phyloP scores from a whole-genome alignment of 2,113 vertebrate species.

The Formicarius rufipectus region DNA sequence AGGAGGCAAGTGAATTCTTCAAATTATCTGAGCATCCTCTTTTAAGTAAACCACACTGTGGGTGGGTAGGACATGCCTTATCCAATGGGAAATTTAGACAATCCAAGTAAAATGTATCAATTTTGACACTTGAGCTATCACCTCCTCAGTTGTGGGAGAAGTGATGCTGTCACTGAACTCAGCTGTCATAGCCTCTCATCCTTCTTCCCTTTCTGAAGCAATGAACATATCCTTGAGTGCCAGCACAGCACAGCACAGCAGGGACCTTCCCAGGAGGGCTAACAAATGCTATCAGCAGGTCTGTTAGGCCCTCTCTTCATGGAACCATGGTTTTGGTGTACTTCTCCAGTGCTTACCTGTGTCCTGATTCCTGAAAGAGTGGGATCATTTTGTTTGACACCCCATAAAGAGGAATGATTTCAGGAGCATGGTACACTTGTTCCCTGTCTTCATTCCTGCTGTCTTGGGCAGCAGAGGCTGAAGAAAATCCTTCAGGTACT shows the following conservation, averaged over 20 bases:
- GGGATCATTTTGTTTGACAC: conserved; percentile 84
- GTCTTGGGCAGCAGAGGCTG: conserved; percentile 46
- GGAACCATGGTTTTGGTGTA: background rate
- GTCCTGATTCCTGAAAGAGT: conserved; percentile 87
- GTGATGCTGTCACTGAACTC: background rate
- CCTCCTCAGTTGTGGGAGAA: background rate
- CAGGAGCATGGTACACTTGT: conserved; percentile 83
- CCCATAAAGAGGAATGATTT: conserved; percentile 86
- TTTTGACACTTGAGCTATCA: background rate
- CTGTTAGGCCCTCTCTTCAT: background rate
- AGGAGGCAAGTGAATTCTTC: background rate
- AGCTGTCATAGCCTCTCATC: background rate
- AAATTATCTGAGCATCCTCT: background rate
- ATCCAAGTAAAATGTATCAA: background rate
- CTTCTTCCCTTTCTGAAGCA: background rate
- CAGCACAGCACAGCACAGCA: background rate
- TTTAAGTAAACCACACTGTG: background rate
- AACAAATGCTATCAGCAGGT: background rate
- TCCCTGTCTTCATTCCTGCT: conserved; percentile 72
- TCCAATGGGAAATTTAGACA: background rate
- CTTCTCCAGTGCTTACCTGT: conserved; percentile 78
- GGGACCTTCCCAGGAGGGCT: background rate
- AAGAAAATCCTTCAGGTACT: conserved; percentile 72
- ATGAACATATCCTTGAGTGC: background rate
- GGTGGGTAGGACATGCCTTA: background rate